These are phyloP conservation scores for Scatophagus argus DNA, from an alignment of 2,113 vertebrate species.

Conservation along the genomic window DNA sequence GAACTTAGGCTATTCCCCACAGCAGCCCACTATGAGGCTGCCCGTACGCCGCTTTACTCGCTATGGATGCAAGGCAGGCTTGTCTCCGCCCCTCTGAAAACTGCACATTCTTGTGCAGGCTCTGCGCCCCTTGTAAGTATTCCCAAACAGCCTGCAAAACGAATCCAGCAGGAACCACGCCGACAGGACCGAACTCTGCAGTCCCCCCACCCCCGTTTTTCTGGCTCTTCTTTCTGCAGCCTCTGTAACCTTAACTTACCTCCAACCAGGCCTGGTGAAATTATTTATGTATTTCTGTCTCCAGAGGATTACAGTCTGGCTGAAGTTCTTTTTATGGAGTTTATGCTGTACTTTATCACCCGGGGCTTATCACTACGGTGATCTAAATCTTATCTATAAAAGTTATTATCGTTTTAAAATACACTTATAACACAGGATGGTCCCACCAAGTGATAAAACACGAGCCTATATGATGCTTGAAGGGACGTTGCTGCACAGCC, in stretches of 20 bases:
- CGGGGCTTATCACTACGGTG: not conserved
- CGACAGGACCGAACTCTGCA: slow-evolving; percentile 22
- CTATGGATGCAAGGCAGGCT: slow-evolving; percentile 52
- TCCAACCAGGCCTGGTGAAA: slow-evolving; percentile 1
- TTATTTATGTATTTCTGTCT: not conserved
- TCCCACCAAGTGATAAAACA: not conserved
- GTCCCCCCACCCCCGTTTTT: not conserved
- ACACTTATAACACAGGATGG: too few relatives aligned
- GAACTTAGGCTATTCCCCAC: slow-evolving; percentile 40
- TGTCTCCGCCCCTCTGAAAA: slow-evolving; percentile 81
- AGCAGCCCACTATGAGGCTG: slow-evolving; percentile 36
- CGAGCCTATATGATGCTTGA: too few relatives aligned
- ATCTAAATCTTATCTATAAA: not conserved
- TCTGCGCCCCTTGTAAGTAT: slow-evolving; percentile 59
- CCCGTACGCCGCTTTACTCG: slow-evolving; percentile 30
- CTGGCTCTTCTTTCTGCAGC: not conserved
- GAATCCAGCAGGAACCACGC: slow-evolving; percentile 42
- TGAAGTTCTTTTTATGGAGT: not conserved
- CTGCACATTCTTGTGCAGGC: slow-evolving; percentile 75
- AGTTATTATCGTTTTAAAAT: not conserved
- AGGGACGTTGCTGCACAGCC: too few relatives aligned
- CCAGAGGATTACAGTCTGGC: not conserved
- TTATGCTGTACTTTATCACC: not conserved
- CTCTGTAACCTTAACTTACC: not conserved
- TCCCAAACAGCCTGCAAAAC: slow-evolving; percentile 56